Evolutionary conservation across 2,113 vertebrate genomes (phyloP).

Genomic region (Ifrita kowaldi): DNA sequence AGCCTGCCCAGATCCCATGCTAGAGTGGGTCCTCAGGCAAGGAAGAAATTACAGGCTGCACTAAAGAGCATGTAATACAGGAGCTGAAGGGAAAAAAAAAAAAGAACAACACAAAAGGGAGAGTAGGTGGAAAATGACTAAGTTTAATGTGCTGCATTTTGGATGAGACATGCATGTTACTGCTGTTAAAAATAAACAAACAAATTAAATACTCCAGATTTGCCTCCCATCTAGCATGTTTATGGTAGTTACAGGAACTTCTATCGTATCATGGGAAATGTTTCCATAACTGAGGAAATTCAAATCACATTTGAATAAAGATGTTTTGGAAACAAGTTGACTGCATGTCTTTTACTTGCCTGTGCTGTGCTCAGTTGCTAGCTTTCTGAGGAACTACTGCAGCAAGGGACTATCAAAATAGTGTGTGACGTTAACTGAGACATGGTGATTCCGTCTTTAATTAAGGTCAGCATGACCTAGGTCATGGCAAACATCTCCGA

Average conservation of each 20-base stretch:
- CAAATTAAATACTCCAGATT: constrained; percentile 2
- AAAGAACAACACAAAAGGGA: not conserved
- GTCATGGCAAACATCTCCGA: not conserved
- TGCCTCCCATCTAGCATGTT: not conserved
- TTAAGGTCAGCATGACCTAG: constrained; percentile 23
- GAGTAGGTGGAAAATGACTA: constrained; percentile 12
- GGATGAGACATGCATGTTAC: not conserved
- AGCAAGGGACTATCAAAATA: not conserved
- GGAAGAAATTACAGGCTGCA: not conserved
- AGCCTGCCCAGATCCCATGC: not conserved
- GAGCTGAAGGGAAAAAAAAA: not conserved
- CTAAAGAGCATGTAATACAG: not conserved
- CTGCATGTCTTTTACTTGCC: not conserved
- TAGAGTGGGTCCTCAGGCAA: not conserved
- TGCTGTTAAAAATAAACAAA: constrained; percentile 13
- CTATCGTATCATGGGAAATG: not conserved
- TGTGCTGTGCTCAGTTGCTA: not conserved
- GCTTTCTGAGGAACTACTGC: not conserved
- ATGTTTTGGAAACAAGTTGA: constrained; percentile 48
- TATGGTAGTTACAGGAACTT: constrained; percentile 9
- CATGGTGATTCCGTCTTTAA: not conserved
- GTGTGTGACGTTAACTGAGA: not conserved
- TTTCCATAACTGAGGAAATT: constrained; percentile 19
- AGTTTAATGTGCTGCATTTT: not conserved
- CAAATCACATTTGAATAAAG: constrained; percentile 26